Conservation (phyloP, 1,140 invertebrate genomes). For the Drosophila lacteicornis region DNA sequence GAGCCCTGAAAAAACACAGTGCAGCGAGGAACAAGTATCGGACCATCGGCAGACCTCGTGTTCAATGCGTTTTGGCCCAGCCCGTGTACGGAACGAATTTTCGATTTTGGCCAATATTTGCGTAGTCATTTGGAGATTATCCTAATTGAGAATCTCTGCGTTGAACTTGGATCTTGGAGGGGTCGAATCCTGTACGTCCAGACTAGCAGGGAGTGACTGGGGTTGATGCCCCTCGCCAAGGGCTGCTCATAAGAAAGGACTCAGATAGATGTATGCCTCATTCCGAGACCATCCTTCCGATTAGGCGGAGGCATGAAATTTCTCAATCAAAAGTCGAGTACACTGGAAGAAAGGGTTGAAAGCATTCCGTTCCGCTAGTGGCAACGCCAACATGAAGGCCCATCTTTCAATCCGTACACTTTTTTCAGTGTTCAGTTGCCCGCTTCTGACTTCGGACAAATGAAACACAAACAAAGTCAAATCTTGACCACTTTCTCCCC, state of each 20-base stretch:
- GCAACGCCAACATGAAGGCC: no score
- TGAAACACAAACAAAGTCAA: slow-evolving; percentile 63
- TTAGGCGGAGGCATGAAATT: slow-evolving; percentile 51
- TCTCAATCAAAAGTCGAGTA: slow-evolving; percentile 47
- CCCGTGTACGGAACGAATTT: slow-evolving; percentile 68
- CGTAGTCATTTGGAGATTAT: slow-evolving; percentile 83
- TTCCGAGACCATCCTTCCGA: slow-evolving; percentile 2
- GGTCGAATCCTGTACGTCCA: neutral
- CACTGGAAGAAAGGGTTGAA: slow-evolving; percentile 27
- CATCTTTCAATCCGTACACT: neutral
- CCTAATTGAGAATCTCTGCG: slow-evolving; percentile 83
- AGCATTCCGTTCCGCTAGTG: neutral
- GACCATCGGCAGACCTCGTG: slow-evolving; percentile 31
- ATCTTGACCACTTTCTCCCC: slow-evolving; percentile 57
- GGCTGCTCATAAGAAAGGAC: slow-evolving; percentile 30
- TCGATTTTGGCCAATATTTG: slow-evolving; percentile 83
- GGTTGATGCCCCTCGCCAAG: slow-evolving; percentile 31
- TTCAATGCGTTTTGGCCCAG: slow-evolving; percentile 49
- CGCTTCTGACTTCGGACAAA: slow-evolving; percentile 25
- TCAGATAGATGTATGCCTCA: slow-evolving; percentile 23
- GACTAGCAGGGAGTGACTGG: slow-evolving; percentile 22
- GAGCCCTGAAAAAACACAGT: slow-evolving; percentile 49
- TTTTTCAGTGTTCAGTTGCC: slow-evolving; percentile 6
- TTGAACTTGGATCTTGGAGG: slow-evolving; percentile 12
- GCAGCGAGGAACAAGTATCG: slow-evolving; percentile 16